Conservation (phyloP, 2,888 invertebrate genomes). For the Euplexia lucipara region DNA sequence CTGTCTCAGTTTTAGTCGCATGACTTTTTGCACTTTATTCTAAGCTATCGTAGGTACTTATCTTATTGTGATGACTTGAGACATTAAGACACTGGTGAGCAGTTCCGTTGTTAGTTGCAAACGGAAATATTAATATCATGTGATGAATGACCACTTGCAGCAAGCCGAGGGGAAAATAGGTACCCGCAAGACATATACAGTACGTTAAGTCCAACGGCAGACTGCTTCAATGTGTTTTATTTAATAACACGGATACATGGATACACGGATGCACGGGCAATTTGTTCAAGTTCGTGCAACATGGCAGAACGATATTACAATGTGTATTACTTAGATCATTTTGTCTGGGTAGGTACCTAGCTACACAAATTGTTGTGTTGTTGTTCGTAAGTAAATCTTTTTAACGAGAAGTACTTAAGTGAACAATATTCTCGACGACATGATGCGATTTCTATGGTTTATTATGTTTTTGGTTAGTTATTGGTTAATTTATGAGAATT, state of each 20-base stretch:
- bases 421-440: not conserved
- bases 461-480: not conserved
- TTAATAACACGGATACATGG: conserved; percentile 46
- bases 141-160: conserved; percentile 59
- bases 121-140: conserved; percentile 66
- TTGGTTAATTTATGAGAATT: not conserved
- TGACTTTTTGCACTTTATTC: too few relatives aligned
- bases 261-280: conserved; percentile 37
- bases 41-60: conserved; percentile 25
- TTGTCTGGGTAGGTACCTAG: conserved; percentile 19
- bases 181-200: conserved; percentile 38
- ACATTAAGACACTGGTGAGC: conserved; percentile 39
- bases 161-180: conserved; percentile 55
- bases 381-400: conserved; percentile 24
- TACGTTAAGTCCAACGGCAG: conserved; percentile 19
- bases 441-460: too few relatives aligned
- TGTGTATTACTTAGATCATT: conserved; percentile 31
- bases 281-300: conserved; percentile 48
- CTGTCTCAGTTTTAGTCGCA: too few relatives aligned
- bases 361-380: conserved; percentile 4
- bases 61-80: conserved; percentile 40
- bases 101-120: conserved; percentile 64
- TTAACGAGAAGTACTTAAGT: not conserved
- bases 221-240: conserved; percentile 47
- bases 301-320: conserved; percentile 43